Evolutionary conservation across 2,113 vertebrate genomes (phyloP), one percentile per base, ranked within the genome.

Genomic region (Laterallus jamaicensis): DNA sequence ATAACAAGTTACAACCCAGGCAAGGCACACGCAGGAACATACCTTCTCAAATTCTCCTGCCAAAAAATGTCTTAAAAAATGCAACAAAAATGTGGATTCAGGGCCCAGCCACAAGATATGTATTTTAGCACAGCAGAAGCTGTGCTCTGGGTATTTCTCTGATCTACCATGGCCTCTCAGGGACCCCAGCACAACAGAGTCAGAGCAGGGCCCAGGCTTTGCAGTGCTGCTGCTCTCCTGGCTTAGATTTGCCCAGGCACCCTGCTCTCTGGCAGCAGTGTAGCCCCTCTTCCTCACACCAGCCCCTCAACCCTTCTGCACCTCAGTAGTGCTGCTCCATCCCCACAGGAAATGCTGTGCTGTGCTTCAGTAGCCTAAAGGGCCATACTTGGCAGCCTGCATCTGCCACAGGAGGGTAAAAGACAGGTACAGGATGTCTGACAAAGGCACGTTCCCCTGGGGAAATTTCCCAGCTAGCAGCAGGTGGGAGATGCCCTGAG

Each of bases 81-180:
- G 75, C 78, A 91, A 40, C 67, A 69, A 79, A 37, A 55, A 22
- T 8, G 52, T 67, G 74, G 77, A 82, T 60, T 71, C 49, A 62
- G 70, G 40, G 64, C 21, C 18, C 3, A 7, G 70, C 58, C 71
- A 49, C 1, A 25, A 20, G 50, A 77, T 28, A 18, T 1, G 0
- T 17, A 44, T 35, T 60, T 75, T 6, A 69, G 70, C 75, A 59
- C 28, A 56, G 73, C 40, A 88, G 31, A 64, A 76, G n/a, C n/a
- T 37, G 25, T 31, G 44, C 49, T 55, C 29, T 44, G 3, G 2
- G 25, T 82, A 24, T 47, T 73, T 60, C 42, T 73, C 35, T 0
- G 0, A 47, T 12, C 32, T 39, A 15, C 17, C 1, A 2, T 1
- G 9, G 52, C 31, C 29, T 64, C 42, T 55, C 67, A 7, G 0